Base-by-base conservation (phyloP, 2,797 vertebrate genomes). In the Ptychadena robeensis region DNA sequence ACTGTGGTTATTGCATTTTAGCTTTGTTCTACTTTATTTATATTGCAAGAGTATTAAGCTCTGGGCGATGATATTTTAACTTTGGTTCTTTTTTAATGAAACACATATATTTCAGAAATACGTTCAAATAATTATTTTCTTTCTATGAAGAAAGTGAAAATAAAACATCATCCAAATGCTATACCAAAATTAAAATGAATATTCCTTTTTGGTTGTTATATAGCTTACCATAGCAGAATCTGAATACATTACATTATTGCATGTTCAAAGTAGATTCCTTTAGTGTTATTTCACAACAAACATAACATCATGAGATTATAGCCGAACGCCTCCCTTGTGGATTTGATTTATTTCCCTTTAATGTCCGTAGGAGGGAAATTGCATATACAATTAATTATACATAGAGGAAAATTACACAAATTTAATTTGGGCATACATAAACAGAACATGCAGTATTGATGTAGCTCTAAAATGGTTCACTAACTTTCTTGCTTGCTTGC, bases 301-400 rank as follows among this genome's bases (percentile, higher is more conserved):
- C 71, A 65, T 67, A 69, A 74, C 63, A 63, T 31, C 48, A 61
- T 64, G 65, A 61, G 40, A 40, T 73, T 59, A 67, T 37, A 68
- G 35, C 31, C 18, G 11, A 30, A 69, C 27, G 37, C 57, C 18
- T 82, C 71, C 72, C 80, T 73, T 38, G 80, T 68, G 80, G 44
- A 35, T 67, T 25, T 76, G 80, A 44, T 75, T 82, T 69, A 76
- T 82, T 75, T 35, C 48, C 34, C 44, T 69, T 75, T 69, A 69
- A 76, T 69, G 34, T 68, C 65, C 40, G 38, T 82, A 32, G 73
- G 48, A 76, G 71, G 53, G 44, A 82, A 82, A 70, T 30, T 15
- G 34, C 48, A 82, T 66, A 76, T 74, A 76, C 27, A 59, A 61
- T 73, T 65, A 44, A 73, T 80, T 80, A 71, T 70, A 63, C 69